These are phyloP conservation scores for Neomonachus schauinslandi DNA, from an alignment of 2,113 vertebrate genomes.

Conservation along the genomic window DNA sequence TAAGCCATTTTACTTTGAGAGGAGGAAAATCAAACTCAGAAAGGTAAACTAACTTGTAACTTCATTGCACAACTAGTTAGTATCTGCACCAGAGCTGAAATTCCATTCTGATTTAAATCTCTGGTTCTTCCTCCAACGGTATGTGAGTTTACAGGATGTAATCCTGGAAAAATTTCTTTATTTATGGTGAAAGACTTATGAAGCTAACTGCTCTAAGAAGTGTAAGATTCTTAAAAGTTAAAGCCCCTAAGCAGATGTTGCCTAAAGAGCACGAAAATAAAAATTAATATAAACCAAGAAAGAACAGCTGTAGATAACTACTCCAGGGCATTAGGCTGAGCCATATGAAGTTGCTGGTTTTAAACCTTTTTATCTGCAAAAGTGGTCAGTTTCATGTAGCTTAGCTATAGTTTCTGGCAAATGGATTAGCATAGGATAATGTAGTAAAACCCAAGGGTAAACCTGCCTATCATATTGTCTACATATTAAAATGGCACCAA, in stretches of 20 bases:
- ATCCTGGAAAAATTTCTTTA: neutral
- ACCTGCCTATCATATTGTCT: neutral
- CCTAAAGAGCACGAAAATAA: slow-evolving; percentile 31
- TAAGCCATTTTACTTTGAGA: neutral
- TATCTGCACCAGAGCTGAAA: neutral
- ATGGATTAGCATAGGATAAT: neutral
- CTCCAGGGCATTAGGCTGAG: neutral
- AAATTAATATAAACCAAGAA: neutral
- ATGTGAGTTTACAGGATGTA: neutral
- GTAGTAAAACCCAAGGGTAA: neutral
- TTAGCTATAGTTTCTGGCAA: neutral
- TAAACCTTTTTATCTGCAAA: slow-evolving; percentile 12
- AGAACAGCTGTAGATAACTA: slow-evolving; percentile 8
- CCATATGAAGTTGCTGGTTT: neutral
- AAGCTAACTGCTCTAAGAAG: neutral
- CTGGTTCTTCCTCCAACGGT: neutral
- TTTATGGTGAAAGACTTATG: neutral
- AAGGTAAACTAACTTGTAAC: neutral
- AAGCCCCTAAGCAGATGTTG: slow-evolving; percentile 45
- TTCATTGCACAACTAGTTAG: neutral
- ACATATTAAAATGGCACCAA: neutral
- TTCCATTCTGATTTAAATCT: neutral
- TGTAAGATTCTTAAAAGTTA: slow-evolving; percentile 24
- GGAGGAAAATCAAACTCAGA: slow-evolving; percentile 39
- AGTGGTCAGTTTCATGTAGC: neutral